Evolutionary conservation across 2,888 invertebrate species (phyloP).

Genomic region (Resseliella maxima): DNA sequence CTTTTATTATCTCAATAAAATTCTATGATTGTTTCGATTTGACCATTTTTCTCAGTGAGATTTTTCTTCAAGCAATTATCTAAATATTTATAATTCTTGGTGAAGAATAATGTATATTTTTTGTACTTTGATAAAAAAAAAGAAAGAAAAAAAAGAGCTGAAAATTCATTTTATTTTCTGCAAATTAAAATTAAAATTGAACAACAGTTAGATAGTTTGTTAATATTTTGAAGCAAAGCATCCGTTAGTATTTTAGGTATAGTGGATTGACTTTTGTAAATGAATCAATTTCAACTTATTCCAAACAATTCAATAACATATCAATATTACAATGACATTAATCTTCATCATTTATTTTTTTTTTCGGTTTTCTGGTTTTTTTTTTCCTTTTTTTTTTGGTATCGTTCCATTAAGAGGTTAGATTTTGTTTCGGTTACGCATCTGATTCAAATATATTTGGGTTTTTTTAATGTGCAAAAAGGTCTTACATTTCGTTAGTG

Average conservation of each 20-base stretch:
- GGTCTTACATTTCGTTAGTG: not conserved
- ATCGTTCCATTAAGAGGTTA: not conserved
- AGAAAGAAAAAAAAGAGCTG: too few species aligned
- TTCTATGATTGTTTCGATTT: constrained; percentile 32
- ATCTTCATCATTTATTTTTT: too few species aligned
- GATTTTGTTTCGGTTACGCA: not conserved
- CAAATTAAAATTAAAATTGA: too few species aligned
- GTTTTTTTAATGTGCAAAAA: constrained; percentile 13
- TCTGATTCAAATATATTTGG: not conserved
- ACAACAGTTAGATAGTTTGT: too few species aligned
- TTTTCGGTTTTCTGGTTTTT: too few species aligned
- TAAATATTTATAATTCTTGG: not conserved
- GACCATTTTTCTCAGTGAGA: not conserved
- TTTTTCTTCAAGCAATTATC: not conserved
- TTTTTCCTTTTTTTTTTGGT: not conserved
- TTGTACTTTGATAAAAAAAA: not conserved
- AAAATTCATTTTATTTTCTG: too few species aligned
- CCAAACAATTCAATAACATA: too few species aligned
- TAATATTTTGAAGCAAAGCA: too few species aligned
- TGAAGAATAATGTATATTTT: not conserved
- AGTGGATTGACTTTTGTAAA: too few species aligned
- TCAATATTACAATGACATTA: too few species aligned
- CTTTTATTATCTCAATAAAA: constrained; percentile 12
- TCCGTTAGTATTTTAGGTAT: too few species aligned
- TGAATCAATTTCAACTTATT: too few species aligned